Evolutionary conservation across 2,113 vertebrate species (phyloP), one percentile per base, ranked within the genome.

Genomic region (Halichoeres trimaculatus): DNA sequence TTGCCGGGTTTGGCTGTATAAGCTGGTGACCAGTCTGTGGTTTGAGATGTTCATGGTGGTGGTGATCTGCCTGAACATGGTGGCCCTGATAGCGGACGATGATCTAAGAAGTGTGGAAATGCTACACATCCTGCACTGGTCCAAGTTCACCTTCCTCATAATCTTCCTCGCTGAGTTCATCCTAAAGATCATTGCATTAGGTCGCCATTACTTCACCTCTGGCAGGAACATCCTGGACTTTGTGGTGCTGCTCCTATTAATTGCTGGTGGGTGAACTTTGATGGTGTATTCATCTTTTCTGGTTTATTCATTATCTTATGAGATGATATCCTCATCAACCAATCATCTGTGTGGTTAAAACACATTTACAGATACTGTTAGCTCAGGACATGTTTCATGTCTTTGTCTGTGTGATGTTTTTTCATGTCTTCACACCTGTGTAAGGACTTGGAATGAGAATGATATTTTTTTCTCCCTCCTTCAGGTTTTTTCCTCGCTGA

Each of bases 191-290:
- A 64, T 95, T 0, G 96, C 95, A 0, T 82, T 99, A 48, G 91
- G 96, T 4, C 72, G 93, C 0, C 93, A 97, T 84, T 99, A 88
- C 85, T 98, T 98, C 90, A 93, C 92, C 0, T 35, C 94, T 0
- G 93, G 94, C 61, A 96, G 94, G 94, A 98, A 99, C 70, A 92
- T 98, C 80, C 94, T 98, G 0, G 97, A 98, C 91, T 97, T 98
- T 0, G 90, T 97, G 51, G 94, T 98, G 13, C 92, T 98, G 81
- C 92, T 96, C 81, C 36, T 94, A 14, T 95, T 30, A 6, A 30
- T 30, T 30, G 92, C 74, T 92, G 97, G 4, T 87, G 23, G 95
- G 97, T 98, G 83, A 81, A 8, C 23, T 61, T 26, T 0, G 30
- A 35, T 36, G 34, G 54, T 36, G 16, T 55, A 10, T 43, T 40